Evolutionary conservation across 1,140 invertebrate species (phyloP), one percentile per base, ranked within the genome.

Genomic region (Zaprionus ornatus): DNA sequence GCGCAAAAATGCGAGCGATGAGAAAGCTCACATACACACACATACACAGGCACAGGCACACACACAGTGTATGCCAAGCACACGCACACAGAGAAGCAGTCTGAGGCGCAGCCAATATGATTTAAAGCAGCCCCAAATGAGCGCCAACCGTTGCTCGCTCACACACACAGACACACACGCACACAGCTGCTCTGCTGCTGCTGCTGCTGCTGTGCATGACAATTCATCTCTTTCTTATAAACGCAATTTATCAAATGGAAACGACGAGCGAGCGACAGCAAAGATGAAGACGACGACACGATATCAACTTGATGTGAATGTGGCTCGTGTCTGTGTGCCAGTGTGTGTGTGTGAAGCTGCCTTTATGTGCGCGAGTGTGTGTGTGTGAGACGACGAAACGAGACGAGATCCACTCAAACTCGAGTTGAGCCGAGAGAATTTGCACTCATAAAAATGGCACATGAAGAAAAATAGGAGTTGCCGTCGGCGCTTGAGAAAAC

Each of bases 191-290:
- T 71, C 37, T 42, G 63, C 56, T 74, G 67, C 68, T 86, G 79
- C 74, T 81, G 87, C 42, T 59, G 72, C 67, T 75, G 73, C 67
- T 91, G 91, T 92, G 88, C 91, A 92, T 91, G 91, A 92, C 91
- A 92, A 92, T 92, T 92, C 91, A 92, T 92, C 91, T 92, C 91
- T 92, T 92, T 92, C 91, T 92, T 91, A 92, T 92, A 91, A 92
- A 92, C 91, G 91, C 91, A 90, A 92, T 92, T 92, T 92, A 92
- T 92, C 91, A 92, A 92, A 91, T 90, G 90, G 71, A 80, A 90
- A 91, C 86, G 91, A 91, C 90, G 85, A 91, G 81, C 82, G 79
- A 90, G 82, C 90, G 85, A 92, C 91, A 92, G 84, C 91, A 92
- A 91, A 88, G 85, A 92, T 83, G 87, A 91, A 90, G 83, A 92